Base-by-base conservation (phyloP, 2,888 invertebrate species). In the Ichneumoninae sp. region DNA sequence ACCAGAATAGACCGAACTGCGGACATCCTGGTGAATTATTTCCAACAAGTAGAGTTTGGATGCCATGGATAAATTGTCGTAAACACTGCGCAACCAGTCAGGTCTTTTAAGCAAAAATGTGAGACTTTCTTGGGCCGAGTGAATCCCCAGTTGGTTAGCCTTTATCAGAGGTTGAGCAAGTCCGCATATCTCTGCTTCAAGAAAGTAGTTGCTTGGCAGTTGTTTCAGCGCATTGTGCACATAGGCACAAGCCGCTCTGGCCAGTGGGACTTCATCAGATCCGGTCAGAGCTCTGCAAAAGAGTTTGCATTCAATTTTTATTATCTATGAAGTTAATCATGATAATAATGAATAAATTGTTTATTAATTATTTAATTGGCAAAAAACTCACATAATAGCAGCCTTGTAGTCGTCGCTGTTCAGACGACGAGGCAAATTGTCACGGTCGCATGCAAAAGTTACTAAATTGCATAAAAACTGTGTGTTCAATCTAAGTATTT, bases 391-490 rank as follows among this genome's bases (percentile, higher is more conserved):
- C 93, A 91, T 88, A 63, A 92, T 88, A n/a, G 83, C 76, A 50
- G 83, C 69, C 81, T 91, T 92, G 13, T 93, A 90, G 16, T 82
- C 76, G 33, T 86, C 60, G 70, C 80, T 79, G 22, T 85, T 83
- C 60, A 93, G 77, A 71, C 81, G 89, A 68, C 77, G 75, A 26
- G 88, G 88, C 47, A 88, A 66, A 44, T 82, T 73, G 40, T 88
- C 74, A 19, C 78, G 81, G 30, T 88, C 75, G 57, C 87, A 90
- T n/a, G 90, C 90, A 70, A 90, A 90, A 26, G 90, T 89, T 68
- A 89, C 86, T 44, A 93, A 87, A 89, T 93, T 93, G 70, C 92
- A 92, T 22, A 93, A 83, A 83, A 93, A 93, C 74, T 92, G 91
- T 57, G 93, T 80, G 65, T 89, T 86, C 63, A 91, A 78, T 81